phyloP scores from a whole-genome alignment of 1,140 invertebrate genomes.

The Hyles euphorbiae region DNA sequence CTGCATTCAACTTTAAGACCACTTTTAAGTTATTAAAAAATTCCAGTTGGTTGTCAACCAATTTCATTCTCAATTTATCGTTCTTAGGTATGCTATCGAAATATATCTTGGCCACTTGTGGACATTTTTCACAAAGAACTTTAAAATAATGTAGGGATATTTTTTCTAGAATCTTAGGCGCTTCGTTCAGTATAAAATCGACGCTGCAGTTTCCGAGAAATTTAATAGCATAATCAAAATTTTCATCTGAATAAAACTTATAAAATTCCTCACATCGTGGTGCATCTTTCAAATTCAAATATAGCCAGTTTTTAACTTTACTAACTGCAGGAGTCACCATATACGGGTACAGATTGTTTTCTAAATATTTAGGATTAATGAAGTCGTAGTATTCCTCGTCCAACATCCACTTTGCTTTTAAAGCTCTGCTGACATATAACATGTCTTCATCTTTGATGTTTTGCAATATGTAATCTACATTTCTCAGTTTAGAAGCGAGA shows the following conservation, averaged over 20 bases:
- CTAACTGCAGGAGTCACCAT: slow-evolving; percentile 48
- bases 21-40: slow-evolving; percentile 7
- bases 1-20: not conserved
- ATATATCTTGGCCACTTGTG: slow-evolving; percentile 5
- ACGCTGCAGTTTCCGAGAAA: slow-evolving; percentile 38
- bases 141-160: not conserved
- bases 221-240: slow-evolving; percentile 37
- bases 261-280: slow-evolving; percentile 45
- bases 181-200: slow-evolving; percentile 1
- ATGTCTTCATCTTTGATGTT: slow-evolving; percentile 45
- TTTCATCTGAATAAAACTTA: slow-evolving; percentile 35
- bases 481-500: slow-evolving; percentile 37
- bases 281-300: slow-evolving; percentile 33
- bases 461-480: slow-evolving; percentile 44
- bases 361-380: slow-evolving; percentile 43
- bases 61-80: slow-evolving; percentile 3
- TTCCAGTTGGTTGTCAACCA: not conserved
- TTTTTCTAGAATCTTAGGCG: not conserved
- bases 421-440: slow-evolving; percentile 49
- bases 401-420: slow-evolving; percentile 43
- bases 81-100: not conserved
- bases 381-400: slow-evolving; percentile 31
- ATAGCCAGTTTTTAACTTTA: slow-evolving; percentile 51
- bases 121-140: slow-evolving; percentile 6
- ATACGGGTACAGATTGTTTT: slow-evolving; percentile 37